Percentiles rank a stretch among this genome's conserved stretches.
Evolutionary conservation across 2,888 invertebrate genomes (phyloP).

Genomic region (Ariolimax columbianus): DNA sequence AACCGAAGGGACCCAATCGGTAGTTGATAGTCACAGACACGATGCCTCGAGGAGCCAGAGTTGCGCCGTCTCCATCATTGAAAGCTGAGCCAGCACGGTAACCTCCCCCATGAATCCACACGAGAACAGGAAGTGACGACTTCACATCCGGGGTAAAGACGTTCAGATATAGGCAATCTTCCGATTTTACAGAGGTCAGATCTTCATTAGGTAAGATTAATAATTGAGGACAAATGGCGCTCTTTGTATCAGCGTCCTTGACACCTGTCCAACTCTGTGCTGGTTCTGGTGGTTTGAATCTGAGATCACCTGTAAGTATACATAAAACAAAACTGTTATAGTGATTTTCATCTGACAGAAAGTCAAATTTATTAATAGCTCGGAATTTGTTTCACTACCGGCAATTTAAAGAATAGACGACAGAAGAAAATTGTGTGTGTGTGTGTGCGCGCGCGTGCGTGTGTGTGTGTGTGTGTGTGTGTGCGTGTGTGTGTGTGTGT

Average conservation of each 20-base stretch:
- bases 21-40: not conserved
- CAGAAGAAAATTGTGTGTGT: too few relatives aligned
- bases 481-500: too few relatives aligned
- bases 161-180: constrained; percentile 40
- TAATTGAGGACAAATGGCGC: constrained; percentile 91
- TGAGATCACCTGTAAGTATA: constrained; percentile 82
- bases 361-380: too few relatives aligned
- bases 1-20: constrained; percentile 24
- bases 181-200: constrained; percentile 79
- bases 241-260: constrained; percentile 87
- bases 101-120: constrained; percentile 24
- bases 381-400: too few relatives aligned
- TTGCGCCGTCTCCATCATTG: constrained; percentile 17
- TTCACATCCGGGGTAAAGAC: constrained; percentile 28
- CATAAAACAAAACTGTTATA: too few relatives aligned
- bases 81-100: constrained; percentile 5
- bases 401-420: too few relatives aligned
- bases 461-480: too few relatives aligned
- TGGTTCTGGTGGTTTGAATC: constrained; percentile 91
- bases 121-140: constrained; percentile 21
- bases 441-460: too few relatives aligned
- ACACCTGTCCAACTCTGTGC: constrained; percentile 93
- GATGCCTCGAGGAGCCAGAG: not conserved
- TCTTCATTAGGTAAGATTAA: too few relatives aligned
- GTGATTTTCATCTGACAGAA: too few relatives aligned